A percentile compares a stretch with the other conserved stretches of the same genome.
Conservation (phyloP, 2,797 vertebrate species). For the Propithecus perrieri region DNA sequence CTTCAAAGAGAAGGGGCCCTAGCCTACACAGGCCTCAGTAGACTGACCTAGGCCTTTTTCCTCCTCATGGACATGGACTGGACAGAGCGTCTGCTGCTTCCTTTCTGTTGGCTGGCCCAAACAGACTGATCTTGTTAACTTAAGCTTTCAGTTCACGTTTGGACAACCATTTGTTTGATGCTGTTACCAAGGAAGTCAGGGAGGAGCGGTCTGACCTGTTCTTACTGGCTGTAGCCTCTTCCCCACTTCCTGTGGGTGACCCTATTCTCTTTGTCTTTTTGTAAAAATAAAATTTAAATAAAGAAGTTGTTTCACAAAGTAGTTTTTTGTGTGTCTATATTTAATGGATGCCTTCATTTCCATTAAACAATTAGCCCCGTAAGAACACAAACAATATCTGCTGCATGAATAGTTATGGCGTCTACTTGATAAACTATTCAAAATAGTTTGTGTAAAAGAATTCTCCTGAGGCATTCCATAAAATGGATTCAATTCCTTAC, state of each 20-base stretch:
- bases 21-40: neutral
- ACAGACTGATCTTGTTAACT: neutral
- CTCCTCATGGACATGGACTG: neutral
- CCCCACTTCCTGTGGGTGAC: neutral
- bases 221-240: neutral
- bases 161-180: neutral
- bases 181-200: neutral
- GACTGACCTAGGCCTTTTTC: neutral
- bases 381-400: neutral
- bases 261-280: conserved; percentile 22
- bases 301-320: neutral
- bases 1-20: neutral
- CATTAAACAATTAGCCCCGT: neutral
- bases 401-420: neutral
- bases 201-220: neutral
- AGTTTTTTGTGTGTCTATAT: neutral
- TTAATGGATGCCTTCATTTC: neutral
- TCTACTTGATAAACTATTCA: neutral
- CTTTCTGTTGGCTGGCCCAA: neutral
- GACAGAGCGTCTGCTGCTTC: neutral
- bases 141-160: neutral
- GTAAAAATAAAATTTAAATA: conserved; percentile 42
- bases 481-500: neutral
- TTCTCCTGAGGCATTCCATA: neutral
- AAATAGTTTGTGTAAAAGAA: neutral